A percentile compares a stretch with the other conserved stretches of the same genome.
Evolutionary conservation across 2,888 invertebrate species (phyloP).

Genomic region (Malthinus seriepunctatus): DNA sequence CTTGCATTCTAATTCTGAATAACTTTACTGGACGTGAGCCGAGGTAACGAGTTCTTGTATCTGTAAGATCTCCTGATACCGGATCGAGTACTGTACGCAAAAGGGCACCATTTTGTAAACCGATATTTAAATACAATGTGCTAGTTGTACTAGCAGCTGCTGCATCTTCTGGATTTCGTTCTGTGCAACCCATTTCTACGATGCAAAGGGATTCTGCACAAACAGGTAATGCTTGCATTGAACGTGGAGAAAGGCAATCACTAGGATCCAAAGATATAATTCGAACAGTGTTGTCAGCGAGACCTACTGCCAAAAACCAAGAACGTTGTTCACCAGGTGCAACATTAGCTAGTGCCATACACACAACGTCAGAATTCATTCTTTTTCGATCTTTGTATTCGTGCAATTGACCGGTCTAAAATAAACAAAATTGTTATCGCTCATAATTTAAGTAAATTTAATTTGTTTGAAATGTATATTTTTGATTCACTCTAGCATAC

Average conservation of each 20-base stretch:
- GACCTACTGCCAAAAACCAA: slow-evolving; percentile 93
- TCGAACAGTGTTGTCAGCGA: slow-evolving; percentile 95
- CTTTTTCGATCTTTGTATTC: slow-evolving; percentile 98
- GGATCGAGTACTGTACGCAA: slow-evolving; percentile 93
- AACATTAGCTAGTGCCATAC: slow-evolving; percentile 96
- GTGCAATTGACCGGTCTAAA: slow-evolving; percentile 94
- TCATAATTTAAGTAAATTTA: background rate
- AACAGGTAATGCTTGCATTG: slow-evolving; percentile 96
- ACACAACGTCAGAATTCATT: slow-evolving; percentile 95
- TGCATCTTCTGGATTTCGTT: slow-evolving; percentile 61
- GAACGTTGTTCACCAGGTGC: slow-evolving; percentile 94
- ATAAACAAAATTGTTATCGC: slow-evolving; percentile 31
- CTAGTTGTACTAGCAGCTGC: slow-evolving; percentile 70
- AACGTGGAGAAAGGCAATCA: slow-evolving; percentile 93
- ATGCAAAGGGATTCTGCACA: slow-evolving; percentile 96
- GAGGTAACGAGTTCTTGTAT: slow-evolving; percentile 95
- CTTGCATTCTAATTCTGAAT: slow-evolving; percentile 94
- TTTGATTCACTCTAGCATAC: slow-evolving; percentile 54
- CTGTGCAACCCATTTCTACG: slow-evolving; percentile 85
- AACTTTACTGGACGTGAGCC: slow-evolving; percentile 91
- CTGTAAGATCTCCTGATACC: slow-evolving; percentile 94
- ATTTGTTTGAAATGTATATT: slow-evolving; percentile 34
- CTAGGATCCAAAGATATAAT: slow-evolving; percentile 96
- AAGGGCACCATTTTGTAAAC: slow-evolving; percentile 94
- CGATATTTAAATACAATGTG: slow-evolving; percentile 92